These are phyloP conservation scores for Sebastes reedi DNA, from an alignment of 2,797 vertebrate species.

Conservation along the genomic window DNA sequence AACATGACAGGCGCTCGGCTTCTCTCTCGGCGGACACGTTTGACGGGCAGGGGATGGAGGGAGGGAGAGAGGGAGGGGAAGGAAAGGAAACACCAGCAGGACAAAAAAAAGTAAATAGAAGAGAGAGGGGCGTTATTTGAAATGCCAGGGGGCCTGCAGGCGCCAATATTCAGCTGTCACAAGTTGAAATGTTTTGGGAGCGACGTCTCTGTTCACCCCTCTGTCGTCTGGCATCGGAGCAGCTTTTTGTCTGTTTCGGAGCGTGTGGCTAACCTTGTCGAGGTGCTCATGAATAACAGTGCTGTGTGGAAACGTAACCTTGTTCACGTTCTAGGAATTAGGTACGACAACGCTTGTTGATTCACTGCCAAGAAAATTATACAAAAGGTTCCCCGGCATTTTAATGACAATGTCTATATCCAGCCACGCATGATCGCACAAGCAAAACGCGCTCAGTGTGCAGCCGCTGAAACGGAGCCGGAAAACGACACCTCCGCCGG, in stretches of 20 bases:
- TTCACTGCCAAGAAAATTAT: conserved; percentile 44
- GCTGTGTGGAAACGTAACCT: conserved; percentile 14
- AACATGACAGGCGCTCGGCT: conserved; percentile 75
- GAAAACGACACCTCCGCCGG: conserved; percentile 14
- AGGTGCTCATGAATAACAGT: conserved; percentile 48
- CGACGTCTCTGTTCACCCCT: conserved; percentile 50
- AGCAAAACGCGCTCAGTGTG: conserved; percentile 16
- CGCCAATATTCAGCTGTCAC: conserved; percentile 57
- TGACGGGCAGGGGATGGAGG: conserved; percentile 58
- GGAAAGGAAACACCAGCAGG: conserved; percentile 51
- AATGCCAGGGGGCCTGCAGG: conserved; percentile 51
- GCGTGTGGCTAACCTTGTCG: conserved; percentile 8
- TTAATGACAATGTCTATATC: conserved; percentile 52
- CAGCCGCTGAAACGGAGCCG: conserved; percentile 26
- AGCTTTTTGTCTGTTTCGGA: conserved; percentile 20
- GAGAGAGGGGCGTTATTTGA: conserved; percentile 55
- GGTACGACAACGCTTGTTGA: conserved; percentile 40
- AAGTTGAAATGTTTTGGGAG: conserved; percentile 52
- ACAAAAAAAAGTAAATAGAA: conserved; percentile 57
- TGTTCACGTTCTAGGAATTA: conserved; percentile 35
- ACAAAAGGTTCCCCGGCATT: conserved; percentile 38
- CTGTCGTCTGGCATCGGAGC: conserved; percentile 26
- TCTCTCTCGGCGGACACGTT: conserved; percentile 59
- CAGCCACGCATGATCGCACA: conserved; percentile 36
- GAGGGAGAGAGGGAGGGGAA: conserved; percentile 19